Base-by-base conservation (phyloP, 2,797 vertebrate genomes). In the Protosalanx chinensis region DNA sequence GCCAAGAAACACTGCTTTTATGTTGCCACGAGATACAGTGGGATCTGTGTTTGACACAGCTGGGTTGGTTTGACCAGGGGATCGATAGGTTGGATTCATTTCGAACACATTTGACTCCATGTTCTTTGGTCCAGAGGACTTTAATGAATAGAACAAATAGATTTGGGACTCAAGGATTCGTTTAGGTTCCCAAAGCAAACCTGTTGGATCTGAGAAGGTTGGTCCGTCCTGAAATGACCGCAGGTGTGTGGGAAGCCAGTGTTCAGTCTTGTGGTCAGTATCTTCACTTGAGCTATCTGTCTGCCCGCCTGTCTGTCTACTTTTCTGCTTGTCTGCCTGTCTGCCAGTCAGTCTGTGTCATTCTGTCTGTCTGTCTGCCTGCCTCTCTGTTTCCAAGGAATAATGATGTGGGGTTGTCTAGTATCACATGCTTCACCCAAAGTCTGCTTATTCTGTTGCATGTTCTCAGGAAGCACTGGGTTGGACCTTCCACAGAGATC, bases 381-480 rank as follows among this genome's bases (percentile, higher is more conserved):
- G 82, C 83, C 78, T 91, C 87, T 92, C 92, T 93, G 92, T 93
- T 91, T 88, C 35, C 35, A 35, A 41, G 37, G 37, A 10, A 41
- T 7, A 41, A 8, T 41, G 12, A 41, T 41, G 37, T 10, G 7
- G 37, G 37, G 6, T 41, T 41, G 37, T 41, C 37, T 41, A 10
- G 37, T 8, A 41, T 41, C 37, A 41, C 10, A 41, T 12, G 37
- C 37, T 41, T 8, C 12, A 7, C 12, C 37, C 6, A 7, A 7
- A 41, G 85, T 78, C 87, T 85, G 3, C 23, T 46, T 64, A n/a
- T 56, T n/a, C 12, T n/a, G 15, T 18, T 4, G 16, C 51, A 53
- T 53, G 1, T 53, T 53, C 4, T 18, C 16, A 16, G 8, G 51
- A 53, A 53, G 51, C 15, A 5, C 18, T 18, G 51, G 16, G 51